These are phyloP conservation scores for Passerina amoena DNA, from an alignment of 2,113 vertebrate genomes.

Conservation along the genomic window DNA sequence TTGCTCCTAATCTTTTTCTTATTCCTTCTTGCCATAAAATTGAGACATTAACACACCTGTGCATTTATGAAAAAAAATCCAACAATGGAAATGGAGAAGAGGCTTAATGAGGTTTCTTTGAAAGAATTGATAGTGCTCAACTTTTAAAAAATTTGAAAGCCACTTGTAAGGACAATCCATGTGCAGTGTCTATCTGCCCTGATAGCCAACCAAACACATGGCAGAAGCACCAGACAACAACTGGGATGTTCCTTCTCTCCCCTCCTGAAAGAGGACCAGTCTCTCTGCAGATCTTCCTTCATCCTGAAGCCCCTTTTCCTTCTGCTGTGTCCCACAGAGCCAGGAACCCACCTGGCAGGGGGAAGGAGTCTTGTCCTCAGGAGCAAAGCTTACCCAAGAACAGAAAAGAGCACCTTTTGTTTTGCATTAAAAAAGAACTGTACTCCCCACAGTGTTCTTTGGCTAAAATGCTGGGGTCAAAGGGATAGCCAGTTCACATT, in stretches of 20 bases:
- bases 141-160: neutral
- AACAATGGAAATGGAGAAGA: neutral
- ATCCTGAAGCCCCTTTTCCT: neutral
- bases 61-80: neutral
- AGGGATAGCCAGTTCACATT: neutral
- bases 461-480: conserved; percentile 8
- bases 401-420: neutral
- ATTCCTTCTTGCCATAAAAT: neutral
- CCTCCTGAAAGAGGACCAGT: neutral
- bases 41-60: neutral
- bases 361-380: neutral
- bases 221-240: neutral
- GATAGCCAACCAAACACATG: neutral
- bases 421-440: neutral
- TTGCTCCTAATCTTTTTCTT: neutral
- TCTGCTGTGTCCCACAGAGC: neutral
- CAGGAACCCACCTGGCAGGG: neutral
- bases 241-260: neutral
- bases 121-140: neutral
- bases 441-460: neutral
- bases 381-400: neutral
- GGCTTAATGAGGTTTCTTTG: neutral
- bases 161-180: neutral
- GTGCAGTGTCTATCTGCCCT: neutral
- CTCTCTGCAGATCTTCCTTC: neutral